Conservation (phyloP, 2,797 vertebrate species). For the Oryzias sinensis region DNA sequence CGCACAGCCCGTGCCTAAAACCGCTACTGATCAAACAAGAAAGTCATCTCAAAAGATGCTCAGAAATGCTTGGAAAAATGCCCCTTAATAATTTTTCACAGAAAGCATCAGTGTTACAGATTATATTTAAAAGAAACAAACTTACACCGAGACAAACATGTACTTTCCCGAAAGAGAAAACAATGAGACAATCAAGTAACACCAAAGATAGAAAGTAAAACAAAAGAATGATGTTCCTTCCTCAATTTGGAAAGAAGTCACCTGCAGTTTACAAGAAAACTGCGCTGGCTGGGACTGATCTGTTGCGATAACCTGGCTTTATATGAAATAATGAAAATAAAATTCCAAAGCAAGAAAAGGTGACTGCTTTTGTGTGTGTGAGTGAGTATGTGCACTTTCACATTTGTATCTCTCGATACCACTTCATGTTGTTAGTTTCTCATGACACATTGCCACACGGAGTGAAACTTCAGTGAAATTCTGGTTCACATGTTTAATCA, state of each 20-base stretch:
- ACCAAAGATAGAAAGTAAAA: slow-evolving; percentile 22
- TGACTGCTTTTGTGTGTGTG: slow-evolving; percentile 5
- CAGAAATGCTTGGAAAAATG: no score
- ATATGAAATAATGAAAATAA: background rate
- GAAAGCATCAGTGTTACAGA: background rate
- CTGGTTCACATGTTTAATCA: background rate
- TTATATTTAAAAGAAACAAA: slow-evolving; percentile 6
- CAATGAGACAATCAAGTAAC: slow-evolving; percentile 27
- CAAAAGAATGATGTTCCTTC: slow-evolving; percentile 10
- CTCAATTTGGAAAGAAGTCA: slow-evolving; percentile 36
- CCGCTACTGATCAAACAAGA: no score
- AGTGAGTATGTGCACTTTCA: background rate
- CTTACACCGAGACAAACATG: background rate
- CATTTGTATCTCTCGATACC: background rate
- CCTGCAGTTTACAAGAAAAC: slow-evolving; percentile 65
- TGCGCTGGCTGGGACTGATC: slow-evolving; percentile 29
- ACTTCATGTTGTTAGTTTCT: slow-evolving; percentile 11
- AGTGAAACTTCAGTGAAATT: background rate
- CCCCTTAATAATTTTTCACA: slow-evolving; percentile 1
- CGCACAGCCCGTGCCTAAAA: no score
- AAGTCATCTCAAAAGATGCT: no score
- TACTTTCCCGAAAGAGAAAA: slow-evolving; percentile 35
- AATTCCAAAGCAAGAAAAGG: background rate
- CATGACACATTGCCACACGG: slow-evolving; percentile 18
- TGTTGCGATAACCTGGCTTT: slow-evolving; percentile 16